These are phyloP conservation scores for Sebastes fasciatus DNA, from an alignment of 2,113 vertebrate genomes.

Conservation along the genomic window DNA sequence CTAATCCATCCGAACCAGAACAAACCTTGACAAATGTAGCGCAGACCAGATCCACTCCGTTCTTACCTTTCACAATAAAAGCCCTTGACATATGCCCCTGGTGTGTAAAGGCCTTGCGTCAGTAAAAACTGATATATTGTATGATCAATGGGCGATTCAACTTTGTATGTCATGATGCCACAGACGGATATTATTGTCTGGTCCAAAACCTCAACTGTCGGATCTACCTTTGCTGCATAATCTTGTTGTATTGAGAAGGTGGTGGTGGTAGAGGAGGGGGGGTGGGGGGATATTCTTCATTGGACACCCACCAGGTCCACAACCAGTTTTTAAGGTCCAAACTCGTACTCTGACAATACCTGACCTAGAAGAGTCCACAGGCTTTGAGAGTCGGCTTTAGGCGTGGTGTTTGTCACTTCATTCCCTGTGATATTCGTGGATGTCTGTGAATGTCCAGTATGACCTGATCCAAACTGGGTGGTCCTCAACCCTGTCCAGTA, in stretches of 20 bases:
- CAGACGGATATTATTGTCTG: background rate
- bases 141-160: background rate
- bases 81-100: too few relatives aligned
- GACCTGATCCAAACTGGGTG: constrained; percentile 2
- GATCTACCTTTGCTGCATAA: background rate
- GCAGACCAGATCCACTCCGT: too few relatives aligned
- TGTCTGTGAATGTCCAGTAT: background rate
- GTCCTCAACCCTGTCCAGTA: background rate
- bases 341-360: constrained; percentile 16
- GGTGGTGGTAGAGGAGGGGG: too few relatives aligned
- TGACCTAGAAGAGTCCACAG: constrained; percentile 16
- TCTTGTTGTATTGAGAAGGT: background rate
- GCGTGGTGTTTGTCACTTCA: background rate
- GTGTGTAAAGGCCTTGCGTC: too few relatives aligned
- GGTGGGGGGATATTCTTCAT: background rate
- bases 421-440: background rate
- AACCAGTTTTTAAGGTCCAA: constrained; percentile 6
- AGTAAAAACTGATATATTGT: background rate
- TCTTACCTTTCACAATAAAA: too few relatives aligned
- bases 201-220: background rate
- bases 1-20: too few relatives aligned
- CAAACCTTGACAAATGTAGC: too few relatives aligned
- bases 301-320: background rate
- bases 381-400: background rate
- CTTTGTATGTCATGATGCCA: background rate